Evolutionary conservation across 2,888 invertebrate genomes (phyloP).

Genomic region (Drosophila merina): DNA sequence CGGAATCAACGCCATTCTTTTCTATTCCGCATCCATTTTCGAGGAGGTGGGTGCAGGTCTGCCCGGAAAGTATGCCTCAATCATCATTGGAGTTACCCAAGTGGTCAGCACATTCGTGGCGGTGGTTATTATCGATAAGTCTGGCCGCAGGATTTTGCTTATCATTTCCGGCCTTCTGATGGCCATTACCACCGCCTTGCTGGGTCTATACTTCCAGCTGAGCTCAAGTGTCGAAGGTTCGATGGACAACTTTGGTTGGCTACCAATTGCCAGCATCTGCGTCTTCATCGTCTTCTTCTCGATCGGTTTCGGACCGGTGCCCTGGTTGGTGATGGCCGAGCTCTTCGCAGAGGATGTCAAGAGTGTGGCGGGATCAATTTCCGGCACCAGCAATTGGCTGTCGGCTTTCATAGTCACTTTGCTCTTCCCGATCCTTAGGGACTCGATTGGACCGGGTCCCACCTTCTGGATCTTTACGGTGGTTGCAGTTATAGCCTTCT

Average conservation of each 20-base stretch:
- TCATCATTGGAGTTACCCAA: constrained; percentile 91
- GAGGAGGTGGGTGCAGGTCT: constrained; percentile 83
- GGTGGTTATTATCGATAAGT: constrained; percentile 90
- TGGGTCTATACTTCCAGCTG: constrained; percentile 88
- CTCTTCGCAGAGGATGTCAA: constrained; percentile 91
- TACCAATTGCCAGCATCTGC: constrained; percentile 89
- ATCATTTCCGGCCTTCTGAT: constrained; percentile 89
- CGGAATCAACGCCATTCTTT: constrained; percentile 92
- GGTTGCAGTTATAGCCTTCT: constrained; percentile 86
- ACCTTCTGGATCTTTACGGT: constrained; percentile 91
- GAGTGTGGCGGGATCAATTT: constrained; percentile 89
- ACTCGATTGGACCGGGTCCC: constrained; percentile 85
- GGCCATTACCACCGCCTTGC: constrained; percentile 87
- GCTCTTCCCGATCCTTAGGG: constrained; percentile 86
- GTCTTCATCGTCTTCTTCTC: constrained; percentile 91
- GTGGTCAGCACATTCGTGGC: constrained; percentile 87
- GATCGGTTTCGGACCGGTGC: constrained; percentile 93
- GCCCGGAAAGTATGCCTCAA: constrained; percentile 86
- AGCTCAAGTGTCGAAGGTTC: constrained; percentile 71
- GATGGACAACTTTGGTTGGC: constrained; percentile 86
- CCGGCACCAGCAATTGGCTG: constrained; percentile 92
- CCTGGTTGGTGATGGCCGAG: constrained; percentile 89
- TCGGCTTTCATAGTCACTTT: constrained; percentile 91
- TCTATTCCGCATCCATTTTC: constrained; percentile 91
- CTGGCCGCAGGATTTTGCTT: constrained; percentile 91